A percentile compares a stretch with the other conserved stretches of the same genome.
These are phyloP conservation scores for Tetramorium bicarinatum DNA, from an alignment of 2,888 invertebrate species.

Conservation along the genomic window DNA sequence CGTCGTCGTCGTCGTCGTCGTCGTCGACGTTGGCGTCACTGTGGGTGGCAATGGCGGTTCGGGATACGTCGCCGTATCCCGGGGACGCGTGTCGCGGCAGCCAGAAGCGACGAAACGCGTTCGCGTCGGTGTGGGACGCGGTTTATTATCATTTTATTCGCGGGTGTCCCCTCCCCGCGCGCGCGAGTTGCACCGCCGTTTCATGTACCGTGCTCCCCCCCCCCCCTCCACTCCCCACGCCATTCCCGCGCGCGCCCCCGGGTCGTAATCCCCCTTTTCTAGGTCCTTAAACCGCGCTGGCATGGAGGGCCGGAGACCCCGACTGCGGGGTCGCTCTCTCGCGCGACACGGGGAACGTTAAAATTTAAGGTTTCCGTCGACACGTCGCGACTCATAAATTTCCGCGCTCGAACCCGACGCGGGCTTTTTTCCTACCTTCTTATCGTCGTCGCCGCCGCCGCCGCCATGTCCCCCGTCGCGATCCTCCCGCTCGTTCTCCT, in stretches of 20 bases:
- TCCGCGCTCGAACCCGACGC: slow-evolving; percentile 75
- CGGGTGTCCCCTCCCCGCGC: slow-evolving; percentile 71
- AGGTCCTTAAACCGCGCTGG: slow-evolving; percentile 66
- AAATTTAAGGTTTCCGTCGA: slow-evolving; percentile 85
- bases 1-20: neutral
- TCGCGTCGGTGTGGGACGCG: slow-evolving; percentile 64
- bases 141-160: slow-evolving; percentile 86
- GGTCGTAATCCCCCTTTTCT: slow-evolving; percentile 68
- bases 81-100: slow-evolving; percentile 16
- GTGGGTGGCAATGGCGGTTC: slow-evolving; percentile 5
- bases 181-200: slow-evolving; percentile 69
- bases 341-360: slow-evolving; percentile 74
- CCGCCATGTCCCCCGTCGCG: slow-evolving; percentile 23
- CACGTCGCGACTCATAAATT: slow-evolving; percentile 82
- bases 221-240: slow-evolving; percentile 26
- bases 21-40: neutral
- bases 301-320: slow-evolving; percentile 67
- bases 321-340: slow-evolving; percentile 50
- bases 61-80: neutral
- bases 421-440: slow-evolving; percentile 64
- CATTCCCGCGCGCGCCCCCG: slow-evolving; percentile 27
- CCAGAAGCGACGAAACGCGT: slow-evolving; percentile 61
- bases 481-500: neutral
- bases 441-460: slow-evolving; percentile 9
- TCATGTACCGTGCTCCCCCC: slow-evolving; percentile 66